A percentile compares a stretch with the other conserved stretches of the same genome.
These are phyloP conservation scores for Morpho achilles DNA, from an alignment of 2,888 invertebrate species.

Conservation along the genomic window DNA sequence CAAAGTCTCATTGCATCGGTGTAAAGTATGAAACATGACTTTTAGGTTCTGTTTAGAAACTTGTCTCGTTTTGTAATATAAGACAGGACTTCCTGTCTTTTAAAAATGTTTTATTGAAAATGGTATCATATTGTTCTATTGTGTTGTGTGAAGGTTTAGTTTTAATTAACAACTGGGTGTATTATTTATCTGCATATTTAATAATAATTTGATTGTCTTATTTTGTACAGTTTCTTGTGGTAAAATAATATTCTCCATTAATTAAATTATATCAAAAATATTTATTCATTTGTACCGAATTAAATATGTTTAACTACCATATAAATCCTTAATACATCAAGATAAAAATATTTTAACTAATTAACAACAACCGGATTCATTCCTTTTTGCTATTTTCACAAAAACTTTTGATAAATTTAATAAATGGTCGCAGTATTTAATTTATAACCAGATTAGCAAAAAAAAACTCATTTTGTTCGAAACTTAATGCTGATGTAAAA, in stretches of 20 bases:
- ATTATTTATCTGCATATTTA: too few species aligned
- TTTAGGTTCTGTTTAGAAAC: constrained; percentile 30
- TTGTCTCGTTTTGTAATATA: constrained; percentile 24
- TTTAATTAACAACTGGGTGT: neutral
- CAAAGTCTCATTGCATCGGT: constrained; percentile 31
- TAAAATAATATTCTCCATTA: neutral
- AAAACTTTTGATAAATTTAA: too few species aligned
- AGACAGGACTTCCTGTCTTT: constrained; percentile 9
- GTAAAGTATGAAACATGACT: constrained; percentile 34
- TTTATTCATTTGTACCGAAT: too few species aligned
- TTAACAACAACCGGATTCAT: too few species aligned
- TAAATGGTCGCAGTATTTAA: neutral
- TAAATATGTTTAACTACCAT: too few species aligned
- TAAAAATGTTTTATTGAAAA: neutral
- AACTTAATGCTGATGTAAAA: too few species aligned
- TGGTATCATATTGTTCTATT: neutral
- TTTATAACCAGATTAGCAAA: neutral
- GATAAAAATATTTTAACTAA: too few species aligned
- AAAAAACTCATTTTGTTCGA: too few species aligned
- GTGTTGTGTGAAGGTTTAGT: neutral
- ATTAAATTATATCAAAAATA: too few species aligned
- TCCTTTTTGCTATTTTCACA: too few species aligned
- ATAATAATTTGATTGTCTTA: too few species aligned
- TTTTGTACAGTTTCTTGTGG: neutral
- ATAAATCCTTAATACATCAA: too few species aligned